phyloP scores from a whole-genome alignment of 2,113 vertebrate genomes.

The Neogobius melanostomus region DNA sequence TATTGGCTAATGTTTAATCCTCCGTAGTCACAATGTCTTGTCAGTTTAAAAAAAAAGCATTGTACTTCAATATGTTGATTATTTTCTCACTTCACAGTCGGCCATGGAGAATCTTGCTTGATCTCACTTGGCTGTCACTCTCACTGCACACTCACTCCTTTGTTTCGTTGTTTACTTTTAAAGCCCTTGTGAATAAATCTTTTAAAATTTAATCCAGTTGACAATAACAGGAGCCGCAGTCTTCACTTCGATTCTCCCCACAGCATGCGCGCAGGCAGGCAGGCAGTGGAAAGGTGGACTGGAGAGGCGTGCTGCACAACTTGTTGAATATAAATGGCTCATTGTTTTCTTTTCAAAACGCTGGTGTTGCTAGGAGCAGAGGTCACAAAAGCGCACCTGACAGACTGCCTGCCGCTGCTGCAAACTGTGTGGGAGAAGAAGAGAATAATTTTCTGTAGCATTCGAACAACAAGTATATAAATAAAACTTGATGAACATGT shows the following conservation, averaged over 20 bases:
- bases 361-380: conserved; percentile 1
- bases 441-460: neutral
- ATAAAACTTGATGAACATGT: neutral
- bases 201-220: conserved; percentile 44
- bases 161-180: conserved; percentile 42
- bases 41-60: conserved; percentile 27
- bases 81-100: neutral
- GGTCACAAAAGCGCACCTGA: conserved; percentile 33
- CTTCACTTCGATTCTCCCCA: conserved; percentile 7
- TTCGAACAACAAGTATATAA: neutral
- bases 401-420: conserved; percentile 18
- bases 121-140: conserved; percentile 49
- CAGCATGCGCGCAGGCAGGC: neutral
- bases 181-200: conserved; percentile 49
- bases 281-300: conserved; percentile 36
- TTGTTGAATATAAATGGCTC: conserved; percentile 60
- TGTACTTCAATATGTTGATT: conserved; percentile 21
- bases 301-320: conserved; percentile 50
- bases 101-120: conserved; percentile 38
- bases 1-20: neutral
- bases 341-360: conserved; percentile 36
- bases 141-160: conserved; percentile 41
- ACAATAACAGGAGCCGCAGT: conserved; percentile 45
- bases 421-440: conserved; percentile 4
- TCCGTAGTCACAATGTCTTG: conserved; percentile 24